Evolutionary conservation across 1,140 invertebrate species (phyloP), one percentile per base, ranked within the genome.

Genomic region (Cotesia typhae): DNA sequence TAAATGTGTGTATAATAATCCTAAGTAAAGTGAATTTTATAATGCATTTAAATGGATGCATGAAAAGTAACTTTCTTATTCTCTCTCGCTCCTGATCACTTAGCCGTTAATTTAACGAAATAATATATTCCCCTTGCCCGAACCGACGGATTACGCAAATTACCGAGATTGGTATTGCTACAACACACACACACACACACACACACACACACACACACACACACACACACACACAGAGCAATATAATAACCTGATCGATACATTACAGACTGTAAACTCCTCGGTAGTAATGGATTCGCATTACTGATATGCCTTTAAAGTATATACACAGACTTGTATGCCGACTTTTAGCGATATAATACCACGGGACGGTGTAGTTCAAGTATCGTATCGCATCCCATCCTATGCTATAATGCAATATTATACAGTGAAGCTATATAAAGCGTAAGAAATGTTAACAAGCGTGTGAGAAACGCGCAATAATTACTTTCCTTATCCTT

Each of bases 391-490:
- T 28, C 28, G 28, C 28, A 28, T 28, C 28, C 28, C 28, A 28
- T 28, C 28, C 28, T 28, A 28, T 28, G 28, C 28, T 28, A 28
- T 28, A 28, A 28, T 28, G 28, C 28, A 28, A 28, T 67, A 69
- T 68, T 52, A 36, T 60, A 36, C 35, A 20, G 36, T 9, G 35
- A 12, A 41, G 55, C 36, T 63, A 47, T 47, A 47, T 47, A 47
- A 47, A 70, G 51, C 66, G 59, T 37, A 78, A 78, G 75, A 77
- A 79, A 76, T 73, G 66, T 76, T 80, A 80, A 81, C 79, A 73
- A 81, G 74, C 76, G 74, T 79, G 76, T 78, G 76, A 80, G 76
- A 78, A 80, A 80, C 67, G 74, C 51, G 73, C 76, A 77, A 81
- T 79, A 80, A 81, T 81, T 80, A 80, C 75, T 78, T 67, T 71